These are phyloP conservation scores for Neolamprologus tretocephalus DNA, from an alignment of 2,113 vertebrate species.

Conservation along the genomic window DNA sequence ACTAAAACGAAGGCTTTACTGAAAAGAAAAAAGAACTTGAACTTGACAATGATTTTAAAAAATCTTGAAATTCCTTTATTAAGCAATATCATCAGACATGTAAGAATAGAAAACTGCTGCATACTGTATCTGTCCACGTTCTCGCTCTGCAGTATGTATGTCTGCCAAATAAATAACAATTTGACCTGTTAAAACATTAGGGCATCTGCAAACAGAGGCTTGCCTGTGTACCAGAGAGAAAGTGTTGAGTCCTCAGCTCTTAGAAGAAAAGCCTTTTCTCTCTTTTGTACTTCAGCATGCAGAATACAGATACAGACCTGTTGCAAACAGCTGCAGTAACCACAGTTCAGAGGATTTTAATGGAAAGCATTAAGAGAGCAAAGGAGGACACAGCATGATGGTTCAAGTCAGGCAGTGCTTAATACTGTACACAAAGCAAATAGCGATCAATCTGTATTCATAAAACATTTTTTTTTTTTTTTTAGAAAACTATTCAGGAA, in stretches of 20 bases:
- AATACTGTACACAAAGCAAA: neutral
- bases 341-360: neutral
- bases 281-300: neutral
- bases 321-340: slow-evolving; percentile 21
- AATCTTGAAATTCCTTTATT: slow-evolving; percentile 57
- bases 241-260: neutral
- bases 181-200: slow-evolving; percentile 1
- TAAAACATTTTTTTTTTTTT: neutral
- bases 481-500: slow-evolving; percentile 27
- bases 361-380: neutral
- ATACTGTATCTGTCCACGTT: neutral
- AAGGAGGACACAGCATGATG: neutral
- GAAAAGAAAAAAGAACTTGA: neutral
- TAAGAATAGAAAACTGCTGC: slow-evolving; percentile 28
- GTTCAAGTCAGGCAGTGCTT: neutral
- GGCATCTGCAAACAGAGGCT: neutral
- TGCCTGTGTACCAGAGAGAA: neutral
- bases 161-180: slow-evolving; percentile 54
- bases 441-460: neutral
- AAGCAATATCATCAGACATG: slow-evolving; percentile 13
- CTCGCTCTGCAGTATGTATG: neutral
- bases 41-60: neutral
- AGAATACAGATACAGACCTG: neutral
- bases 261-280: neutral
- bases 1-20: neutral